Evolutionary conservation across 2,888 invertebrate genomes (phyloP).

Genomic region (Metalampra italica): DNA sequence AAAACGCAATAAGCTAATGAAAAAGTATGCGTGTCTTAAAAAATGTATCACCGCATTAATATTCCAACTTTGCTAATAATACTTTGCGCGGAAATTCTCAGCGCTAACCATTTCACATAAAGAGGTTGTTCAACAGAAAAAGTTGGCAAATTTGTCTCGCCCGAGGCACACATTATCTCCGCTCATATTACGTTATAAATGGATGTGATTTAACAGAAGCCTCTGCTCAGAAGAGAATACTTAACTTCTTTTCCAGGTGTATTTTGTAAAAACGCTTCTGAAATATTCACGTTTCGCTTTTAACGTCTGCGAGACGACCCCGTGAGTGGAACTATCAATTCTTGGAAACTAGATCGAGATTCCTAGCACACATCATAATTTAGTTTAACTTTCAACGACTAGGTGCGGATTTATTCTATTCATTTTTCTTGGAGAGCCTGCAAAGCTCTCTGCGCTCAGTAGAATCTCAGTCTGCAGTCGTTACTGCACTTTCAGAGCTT

Average conservation of each 20-base stretch:
- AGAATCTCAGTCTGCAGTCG: constrained; percentile 35
- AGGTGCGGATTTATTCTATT: constrained; percentile 36
- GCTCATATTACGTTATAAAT: constrained; percentile 53
- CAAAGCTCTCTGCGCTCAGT: constrained; percentile 42
- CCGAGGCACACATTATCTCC: constrained; percentile 52
- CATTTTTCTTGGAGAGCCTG: constrained; percentile 41
- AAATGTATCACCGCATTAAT: constrained; percentile 28
- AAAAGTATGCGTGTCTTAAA: constrained; percentile 15
- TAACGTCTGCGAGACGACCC: neutral
- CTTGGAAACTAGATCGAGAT: constrained; percentile 5
- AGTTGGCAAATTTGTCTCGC: constrained; percentile 55
- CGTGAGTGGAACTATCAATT: neutral
- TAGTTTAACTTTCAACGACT: constrained; percentile 28
- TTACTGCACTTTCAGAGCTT: constrained; percentile 39
- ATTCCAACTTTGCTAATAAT: constrained; percentile 47
- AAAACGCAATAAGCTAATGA: constrained; percentile 11
- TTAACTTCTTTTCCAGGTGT: constrained; percentile 17
- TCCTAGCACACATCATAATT: constrained; percentile 17
- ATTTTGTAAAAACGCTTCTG: constrained; percentile 1
- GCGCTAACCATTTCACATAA: constrained; percentile 47
- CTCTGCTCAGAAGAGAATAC: constrained; percentile 27
- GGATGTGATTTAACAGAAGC: constrained; percentile 44
- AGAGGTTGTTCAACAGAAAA: constrained; percentile 56
- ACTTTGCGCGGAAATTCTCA: constrained; percentile 38
- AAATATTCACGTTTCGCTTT: neutral